phyloP scores from a whole-genome alignment of 1,140 invertebrate species.

The Plectrocnemia conspersa region DNA sequence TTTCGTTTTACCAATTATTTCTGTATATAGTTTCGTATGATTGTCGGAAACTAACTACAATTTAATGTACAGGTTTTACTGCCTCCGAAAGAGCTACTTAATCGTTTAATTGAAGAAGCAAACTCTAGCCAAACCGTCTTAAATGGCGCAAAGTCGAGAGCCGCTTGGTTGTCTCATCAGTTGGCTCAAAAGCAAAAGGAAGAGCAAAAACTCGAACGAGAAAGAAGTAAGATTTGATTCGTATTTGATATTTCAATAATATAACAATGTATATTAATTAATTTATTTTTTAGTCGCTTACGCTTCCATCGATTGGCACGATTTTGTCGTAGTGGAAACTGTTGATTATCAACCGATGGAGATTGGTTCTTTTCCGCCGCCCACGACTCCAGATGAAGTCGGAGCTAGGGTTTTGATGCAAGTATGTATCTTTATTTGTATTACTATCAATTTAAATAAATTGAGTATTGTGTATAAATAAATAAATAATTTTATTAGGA shows the following conservation, averaged over 20 bases:
- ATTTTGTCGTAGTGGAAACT: constrained; percentile 99
- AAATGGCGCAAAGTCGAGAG: constrained; percentile 88
- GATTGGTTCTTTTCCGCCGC: constrained; percentile 91
- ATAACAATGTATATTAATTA: too few species aligned
- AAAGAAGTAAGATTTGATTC: constrained; percentile 72
- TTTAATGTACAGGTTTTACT: constrained; percentile 70
- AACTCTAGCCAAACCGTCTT: constrained; percentile 70
- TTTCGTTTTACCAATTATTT: too few species aligned
- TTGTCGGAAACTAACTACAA: too few species aligned
- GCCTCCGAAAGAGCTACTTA: constrained; percentile 86
- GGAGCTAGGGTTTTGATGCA: constrained; percentile 90
- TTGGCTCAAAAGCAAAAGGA: constrained; percentile 86
- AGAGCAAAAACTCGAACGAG: constrained; percentile 91
- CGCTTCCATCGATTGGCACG: constrained; percentile 99
- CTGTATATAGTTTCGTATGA: too few species aligned
- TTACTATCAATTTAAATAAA: too few species aligned
- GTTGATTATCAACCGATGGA: constrained; percentile 98
- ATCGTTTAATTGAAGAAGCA: constrained; percentile 75
- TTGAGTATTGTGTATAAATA: neutral
- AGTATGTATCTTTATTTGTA: constrained; percentile 39
- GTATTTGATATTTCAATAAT: constrained; percentile 70
- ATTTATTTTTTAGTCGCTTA: constrained; percentile 85
- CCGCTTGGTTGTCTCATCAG: constrained; percentile 95
- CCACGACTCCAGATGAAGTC: constrained; percentile 95
- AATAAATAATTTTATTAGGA: constrained; percentile 44